Conservation (phyloP, 2,113 vertebrate species). For the Tachycineta bicolor region DNA sequence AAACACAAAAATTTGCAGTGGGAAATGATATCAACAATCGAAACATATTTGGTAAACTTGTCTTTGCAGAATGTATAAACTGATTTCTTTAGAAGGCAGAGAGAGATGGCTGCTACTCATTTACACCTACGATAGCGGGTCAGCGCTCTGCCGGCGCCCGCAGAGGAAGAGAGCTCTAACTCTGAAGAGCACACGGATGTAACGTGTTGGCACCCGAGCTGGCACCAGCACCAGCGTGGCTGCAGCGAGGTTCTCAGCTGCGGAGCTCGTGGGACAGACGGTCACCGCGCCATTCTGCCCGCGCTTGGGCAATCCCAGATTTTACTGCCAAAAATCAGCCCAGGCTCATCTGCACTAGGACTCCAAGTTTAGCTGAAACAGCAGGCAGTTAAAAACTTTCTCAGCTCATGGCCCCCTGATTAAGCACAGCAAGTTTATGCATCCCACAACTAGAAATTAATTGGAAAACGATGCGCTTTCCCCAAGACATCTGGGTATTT, state of each 20-base stretch:
- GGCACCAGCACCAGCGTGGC: neutral
- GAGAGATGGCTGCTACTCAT: neutral
- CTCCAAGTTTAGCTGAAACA: neutral
- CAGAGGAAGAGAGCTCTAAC: neutral
- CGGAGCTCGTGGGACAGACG: fast-evolving
- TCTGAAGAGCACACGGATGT: neutral
- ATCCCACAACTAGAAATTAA: neutral
- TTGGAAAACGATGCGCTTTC: neutral
- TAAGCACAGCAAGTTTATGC: neutral
- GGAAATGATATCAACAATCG: neutral
- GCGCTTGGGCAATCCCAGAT: neutral
- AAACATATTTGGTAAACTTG: neutral
- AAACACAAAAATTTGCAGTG: neutral
- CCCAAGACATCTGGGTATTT: neutral
- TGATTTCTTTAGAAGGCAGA: neutral
- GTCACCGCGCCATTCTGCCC: neutral
- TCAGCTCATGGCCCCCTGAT: neutral
- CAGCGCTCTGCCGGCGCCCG: neutral
- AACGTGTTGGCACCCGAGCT: fast-evolving
- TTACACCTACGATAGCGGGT: fast-evolving
- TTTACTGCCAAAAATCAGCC: neutral
- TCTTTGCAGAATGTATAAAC: neutral
- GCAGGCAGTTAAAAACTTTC: neutral
- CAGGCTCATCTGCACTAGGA: neutral
- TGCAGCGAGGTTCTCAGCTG: fast-evolving